Percentiles rank a stretch among this genome's conserved stretches.
These are phyloP conservation scores for Regulus satrapa DNA, from an alignment of 2,113 vertebrate species.

Conservation along the genomic window DNA sequence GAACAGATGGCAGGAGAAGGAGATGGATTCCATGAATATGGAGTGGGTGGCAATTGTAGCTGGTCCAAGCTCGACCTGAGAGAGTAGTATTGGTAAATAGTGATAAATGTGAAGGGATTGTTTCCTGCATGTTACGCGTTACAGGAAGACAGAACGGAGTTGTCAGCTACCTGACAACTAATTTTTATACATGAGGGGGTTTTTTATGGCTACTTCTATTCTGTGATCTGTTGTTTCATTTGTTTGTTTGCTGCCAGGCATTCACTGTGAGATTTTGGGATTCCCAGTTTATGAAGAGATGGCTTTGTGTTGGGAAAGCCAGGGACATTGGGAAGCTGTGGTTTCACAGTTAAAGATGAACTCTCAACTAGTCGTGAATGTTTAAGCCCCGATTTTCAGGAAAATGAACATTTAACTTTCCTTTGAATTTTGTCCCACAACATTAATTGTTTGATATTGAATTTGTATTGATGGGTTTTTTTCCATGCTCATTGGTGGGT, in stretches of 20 bases:
- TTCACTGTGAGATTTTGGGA: constrained; percentile 22
- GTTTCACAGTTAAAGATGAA: neutral
- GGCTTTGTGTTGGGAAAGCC: neutral
- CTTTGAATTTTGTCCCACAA: constrained; percentile 17
- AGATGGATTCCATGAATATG: constrained; percentile 52
- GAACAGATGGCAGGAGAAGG: constrained; percentile 72
- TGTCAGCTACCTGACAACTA: constrained; percentile 37
- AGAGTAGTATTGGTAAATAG: constrained; percentile 18
- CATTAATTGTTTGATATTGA: constrained; percentile 24
- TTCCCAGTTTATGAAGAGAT: neutral
- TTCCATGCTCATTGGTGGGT: constrained; percentile 15
- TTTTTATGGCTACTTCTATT: constrained; percentile 42
- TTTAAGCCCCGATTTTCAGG: neutral
- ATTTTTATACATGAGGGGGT: neutral
- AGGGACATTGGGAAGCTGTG: neutral
- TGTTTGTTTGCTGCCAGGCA: constrained; percentile 32
- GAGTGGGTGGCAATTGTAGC: constrained; percentile 67
- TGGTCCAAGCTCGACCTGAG: constrained; percentile 44
- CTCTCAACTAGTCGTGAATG: neutral
- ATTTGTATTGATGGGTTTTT: constrained; percentile 30
- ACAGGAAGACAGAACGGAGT: constrained; percentile 34
- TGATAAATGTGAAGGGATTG: constrained; percentile 42
- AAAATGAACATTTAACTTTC: constrained; percentile 4
- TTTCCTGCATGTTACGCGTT: constrained; percentile 36
- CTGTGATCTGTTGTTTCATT: constrained; percentile 25